These are phyloP conservation scores for Otus scops DNA, from an alignment of 2,797 vertebrate genomes.

Conservation along the genomic window DNA sequence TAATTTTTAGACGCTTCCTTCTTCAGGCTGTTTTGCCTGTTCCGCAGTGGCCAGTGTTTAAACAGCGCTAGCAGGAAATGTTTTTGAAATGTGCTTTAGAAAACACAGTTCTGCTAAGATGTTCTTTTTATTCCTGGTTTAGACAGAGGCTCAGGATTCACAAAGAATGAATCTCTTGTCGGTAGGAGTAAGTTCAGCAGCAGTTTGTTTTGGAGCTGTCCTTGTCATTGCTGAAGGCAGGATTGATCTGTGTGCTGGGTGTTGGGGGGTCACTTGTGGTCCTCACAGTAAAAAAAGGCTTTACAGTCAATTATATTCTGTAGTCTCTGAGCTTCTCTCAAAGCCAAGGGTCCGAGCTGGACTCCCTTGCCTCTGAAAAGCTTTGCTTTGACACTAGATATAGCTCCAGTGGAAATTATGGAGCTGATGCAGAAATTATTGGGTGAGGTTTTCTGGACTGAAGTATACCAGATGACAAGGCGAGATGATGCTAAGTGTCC, in stretches of 20 bases:
- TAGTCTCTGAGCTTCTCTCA: neutral
- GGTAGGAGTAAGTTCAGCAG: neutral
- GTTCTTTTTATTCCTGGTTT: constrained; percentile 50
- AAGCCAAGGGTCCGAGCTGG: neutral
- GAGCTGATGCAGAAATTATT: constrained; percentile 43
- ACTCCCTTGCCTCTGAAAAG: neutral
- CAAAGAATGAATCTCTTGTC: constrained; percentile 51
- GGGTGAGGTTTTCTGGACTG: constrained; percentile 54
- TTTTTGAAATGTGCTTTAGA: constrained; percentile 37
- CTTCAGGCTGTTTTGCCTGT: constrained; percentile 32
- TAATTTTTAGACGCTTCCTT: constrained; percentile 21
- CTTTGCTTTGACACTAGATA: neutral
- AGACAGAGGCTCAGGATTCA: constrained; percentile 10
- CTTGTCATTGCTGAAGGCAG: neutral
- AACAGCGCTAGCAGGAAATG: constrained; percentile 53
- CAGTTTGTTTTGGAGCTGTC: constrained; percentile 16
- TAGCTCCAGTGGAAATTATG: constrained; percentile 40
- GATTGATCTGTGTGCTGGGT: neutral
- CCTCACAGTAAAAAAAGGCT: neutral
- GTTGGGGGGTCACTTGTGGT: neutral
- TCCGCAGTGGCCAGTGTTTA: constrained; percentile 31
- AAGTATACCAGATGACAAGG: constrained; percentile 20
- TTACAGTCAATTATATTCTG: constrained; percentile 1
- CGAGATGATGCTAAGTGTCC: constrained; percentile 11
- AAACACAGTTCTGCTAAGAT: constrained; percentile 39